Percentiles rank a stretch among this genome's conserved stretches.
Evolutionary conservation across 2,888 invertebrate genomes (phyloP).

Genomic region (Leucozona laternaria): DNA sequence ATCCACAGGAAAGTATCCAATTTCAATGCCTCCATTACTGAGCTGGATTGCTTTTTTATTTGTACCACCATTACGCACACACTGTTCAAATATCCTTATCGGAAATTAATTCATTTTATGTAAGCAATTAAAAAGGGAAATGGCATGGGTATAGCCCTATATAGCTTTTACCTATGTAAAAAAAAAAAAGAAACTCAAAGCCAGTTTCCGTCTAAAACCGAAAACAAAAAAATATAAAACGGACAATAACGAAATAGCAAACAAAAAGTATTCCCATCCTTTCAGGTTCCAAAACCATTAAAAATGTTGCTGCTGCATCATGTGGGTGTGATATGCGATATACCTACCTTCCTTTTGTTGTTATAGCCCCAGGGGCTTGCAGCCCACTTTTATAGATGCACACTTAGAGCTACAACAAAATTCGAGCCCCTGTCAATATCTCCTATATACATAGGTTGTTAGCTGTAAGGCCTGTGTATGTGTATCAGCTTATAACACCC

Average conservation of each 20-base stretch:
- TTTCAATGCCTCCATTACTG: constrained; percentile 52
- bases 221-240: constrained; percentile 37
- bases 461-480: constrained; percentile 14
- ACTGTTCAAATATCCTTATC: constrained; percentile 73
- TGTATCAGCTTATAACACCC: constrained; percentile 71
- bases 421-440: constrained; percentile 8
- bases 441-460: not conserved
- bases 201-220: constrained; percentile 6
- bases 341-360: constrained; percentile 25
- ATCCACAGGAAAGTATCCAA: constrained; percentile 52
- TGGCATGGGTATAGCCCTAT: constrained; percentile 7
- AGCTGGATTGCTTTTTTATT: constrained; percentile 16
- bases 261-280: constrained; percentile 11
- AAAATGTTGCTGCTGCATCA: constrained; percentile 55
- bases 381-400: constrained; percentile 48
- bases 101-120: constrained; percentile 74
- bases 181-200: constrained; percentile 8
- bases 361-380: constrained; percentile 49
- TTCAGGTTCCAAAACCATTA: constrained; percentile 29
- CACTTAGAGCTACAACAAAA: constrained; percentile 20
- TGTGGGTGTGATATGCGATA: constrained; percentile 59
- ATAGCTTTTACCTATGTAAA: not conserved
- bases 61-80: constrained; percentile 49
- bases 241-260: constrained; percentile 6
- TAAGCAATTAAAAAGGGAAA: constrained; percentile 66